Evolutionary conservation across 2,797 vertebrate genomes (phyloP).

Genomic region (Hyperoplus immaculatus): DNA sequence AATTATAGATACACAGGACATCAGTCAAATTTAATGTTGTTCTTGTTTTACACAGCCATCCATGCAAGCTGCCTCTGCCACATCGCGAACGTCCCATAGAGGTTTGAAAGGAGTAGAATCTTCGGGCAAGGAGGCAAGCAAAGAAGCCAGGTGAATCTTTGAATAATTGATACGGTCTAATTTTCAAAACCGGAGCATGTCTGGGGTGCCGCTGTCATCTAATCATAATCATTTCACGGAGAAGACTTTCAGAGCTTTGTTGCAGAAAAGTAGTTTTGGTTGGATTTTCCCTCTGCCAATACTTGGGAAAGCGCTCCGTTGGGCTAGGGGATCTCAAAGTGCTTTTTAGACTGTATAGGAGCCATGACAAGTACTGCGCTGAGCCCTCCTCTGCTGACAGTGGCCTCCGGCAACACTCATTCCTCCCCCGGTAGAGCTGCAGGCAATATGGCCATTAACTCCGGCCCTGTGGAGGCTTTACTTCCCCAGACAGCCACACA

Average conservation of each 20-base stretch:
- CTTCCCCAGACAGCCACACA: constrained; percentile 63
- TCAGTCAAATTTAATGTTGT: constrained; percentile 76
- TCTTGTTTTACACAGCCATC: constrained; percentile 72
- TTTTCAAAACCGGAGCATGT: constrained; percentile 56
- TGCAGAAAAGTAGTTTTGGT: constrained; percentile 31
- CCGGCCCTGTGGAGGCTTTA: constrained; percentile 64
- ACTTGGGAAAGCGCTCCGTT: constrained; percentile 49
- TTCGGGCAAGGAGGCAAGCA: constrained; percentile 40
- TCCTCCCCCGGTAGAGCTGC: constrained; percentile 72
- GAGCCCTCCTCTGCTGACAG: constrained; percentile 69
- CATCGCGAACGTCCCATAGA: constrained; percentile 45
- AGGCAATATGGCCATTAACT: constrained; percentile 77
- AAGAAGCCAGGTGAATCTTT: constrained; percentile 67
- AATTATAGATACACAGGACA: constrained; percentile 75
- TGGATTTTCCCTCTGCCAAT: constrained; percentile 31
- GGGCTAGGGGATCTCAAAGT: constrained; percentile 63
- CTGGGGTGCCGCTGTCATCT: constrained; percentile 64
- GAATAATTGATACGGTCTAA: constrained; percentile 72
- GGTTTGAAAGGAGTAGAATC: constrained; percentile 44
- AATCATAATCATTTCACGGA: constrained; percentile 62
- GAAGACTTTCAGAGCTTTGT: constrained; percentile 57
- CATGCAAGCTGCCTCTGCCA: constrained; percentile 46
- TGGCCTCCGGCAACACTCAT: constrained; percentile 78
- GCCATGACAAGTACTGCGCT: constrained; percentile 73
- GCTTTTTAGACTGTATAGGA: constrained; percentile 65